Percentiles rank a stretch among this genome's conserved stretches.
phyloP scores from a whole-genome alignment of 2,888 invertebrate genomes.

The Reticulitermes lucifugus region DNA sequence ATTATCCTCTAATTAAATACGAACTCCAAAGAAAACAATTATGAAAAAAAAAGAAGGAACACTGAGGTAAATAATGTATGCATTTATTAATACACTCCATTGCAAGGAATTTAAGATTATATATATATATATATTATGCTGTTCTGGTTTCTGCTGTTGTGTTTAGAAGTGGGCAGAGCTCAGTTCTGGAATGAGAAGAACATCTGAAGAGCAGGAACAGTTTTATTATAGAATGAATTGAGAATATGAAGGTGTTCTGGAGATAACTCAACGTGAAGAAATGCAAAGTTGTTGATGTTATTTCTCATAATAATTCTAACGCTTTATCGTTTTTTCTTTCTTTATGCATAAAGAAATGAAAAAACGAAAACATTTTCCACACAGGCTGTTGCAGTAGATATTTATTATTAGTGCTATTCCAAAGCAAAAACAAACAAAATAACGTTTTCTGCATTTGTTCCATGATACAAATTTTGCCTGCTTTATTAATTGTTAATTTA shows the following conservation, averaged over 20 bases:
- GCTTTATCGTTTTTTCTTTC: constrained; percentile 63
- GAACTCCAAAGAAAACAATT: constrained; percentile 42
- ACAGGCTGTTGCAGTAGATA: constrained; percentile 50
- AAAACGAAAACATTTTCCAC: constrained; percentile 41
- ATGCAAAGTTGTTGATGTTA: constrained; percentile 44
- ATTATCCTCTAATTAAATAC: constrained; percentile 43
- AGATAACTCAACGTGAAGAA: constrained; percentile 42
- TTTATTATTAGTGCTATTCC: constrained; percentile 45
- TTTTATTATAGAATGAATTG: constrained; percentile 41
- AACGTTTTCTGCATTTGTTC: constrained; percentile 31
- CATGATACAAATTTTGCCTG: constrained; percentile 29
- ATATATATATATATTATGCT: constrained; percentile 44
- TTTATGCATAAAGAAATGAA: constrained; percentile 55
- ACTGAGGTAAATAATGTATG: constrained; percentile 45
- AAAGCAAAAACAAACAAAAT: constrained; percentile 32
- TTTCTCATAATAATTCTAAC: constrained; percentile 60
- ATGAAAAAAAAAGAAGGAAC: constrained; percentile 34
- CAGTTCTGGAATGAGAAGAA: constrained; percentile 7
- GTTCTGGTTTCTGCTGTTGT: constrained; percentile 47
- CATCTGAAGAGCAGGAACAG: constrained; percentile 40
- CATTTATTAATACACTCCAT: constrained; percentile 46
- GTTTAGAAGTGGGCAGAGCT: constrained; percentile 41
- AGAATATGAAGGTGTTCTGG: constrained; percentile 35
- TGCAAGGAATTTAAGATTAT: constrained; percentile 39
- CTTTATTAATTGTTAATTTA: constrained; percentile 30